Evolutionary conservation across 1,140 invertebrate species (phyloP).

Genomic region (Tetramorium simillimum): DNA sequence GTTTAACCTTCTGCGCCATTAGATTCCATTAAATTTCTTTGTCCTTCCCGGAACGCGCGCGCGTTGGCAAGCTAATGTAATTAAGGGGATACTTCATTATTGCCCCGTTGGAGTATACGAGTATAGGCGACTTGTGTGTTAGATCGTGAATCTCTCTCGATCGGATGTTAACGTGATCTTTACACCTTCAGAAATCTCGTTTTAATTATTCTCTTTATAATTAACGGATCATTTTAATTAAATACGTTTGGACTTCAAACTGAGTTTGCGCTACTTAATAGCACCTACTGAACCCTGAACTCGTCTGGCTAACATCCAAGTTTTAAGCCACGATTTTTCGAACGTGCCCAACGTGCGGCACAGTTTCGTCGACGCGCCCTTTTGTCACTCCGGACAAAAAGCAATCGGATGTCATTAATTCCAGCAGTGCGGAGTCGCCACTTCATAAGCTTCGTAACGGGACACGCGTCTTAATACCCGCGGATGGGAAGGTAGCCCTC

Average conservation of each 20-base stretch:
- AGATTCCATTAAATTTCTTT: slow-evolving; percentile 71
- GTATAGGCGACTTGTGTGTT: slow-evolving; percentile 5
- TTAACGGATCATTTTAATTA: background rate
- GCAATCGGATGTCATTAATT: slow-evolving; percentile 53
- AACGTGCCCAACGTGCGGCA: too few relatives aligned
- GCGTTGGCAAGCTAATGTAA: slow-evolving; percentile 47
- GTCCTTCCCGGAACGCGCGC: slow-evolving; percentile 70
- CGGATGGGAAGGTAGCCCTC: slow-evolving; percentile 44
- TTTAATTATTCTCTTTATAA: background rate
- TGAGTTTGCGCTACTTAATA: background rate
- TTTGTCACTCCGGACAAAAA: background rate
- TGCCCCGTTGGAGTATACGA: slow-evolving; percentile 31
- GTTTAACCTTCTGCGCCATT: slow-evolving; percentile 67
- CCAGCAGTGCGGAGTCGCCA: slow-evolving; percentile 9
- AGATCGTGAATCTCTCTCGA: background rate
- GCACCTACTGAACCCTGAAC: background rate
- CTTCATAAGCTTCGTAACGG: slow-evolving; percentile 54
- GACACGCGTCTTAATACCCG: slow-evolving; percentile 37
- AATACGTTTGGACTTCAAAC: background rate
- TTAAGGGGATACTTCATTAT: slow-evolving; percentile 58
- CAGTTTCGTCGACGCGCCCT: too few relatives aligned
- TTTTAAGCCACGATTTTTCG: too few relatives aligned
- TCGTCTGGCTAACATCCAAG: too few relatives aligned
- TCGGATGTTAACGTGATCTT: slow-evolving; percentile 7
- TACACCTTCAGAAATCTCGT: background rate